Evolutionary conservation across 1,140 invertebrate genomes (phyloP).

Genomic region (Euura saliciscinereae): DNA sequence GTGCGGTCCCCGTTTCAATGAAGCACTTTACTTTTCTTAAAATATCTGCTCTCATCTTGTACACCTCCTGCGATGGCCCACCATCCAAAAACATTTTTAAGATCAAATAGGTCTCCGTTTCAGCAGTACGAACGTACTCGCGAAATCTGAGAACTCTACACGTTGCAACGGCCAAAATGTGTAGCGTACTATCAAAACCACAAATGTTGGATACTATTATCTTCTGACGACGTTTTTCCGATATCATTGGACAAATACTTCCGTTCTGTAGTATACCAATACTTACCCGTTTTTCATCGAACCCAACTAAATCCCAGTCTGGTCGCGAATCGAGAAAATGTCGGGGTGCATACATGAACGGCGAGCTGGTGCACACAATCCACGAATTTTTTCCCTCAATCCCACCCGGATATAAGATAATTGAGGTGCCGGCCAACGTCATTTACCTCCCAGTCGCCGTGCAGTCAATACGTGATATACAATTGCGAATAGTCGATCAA

Average conservation of each 20-base stretch:
- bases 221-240: background rate
- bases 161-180: background rate
- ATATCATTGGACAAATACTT: background rate
- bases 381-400: no score
- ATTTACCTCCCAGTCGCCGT: no score
- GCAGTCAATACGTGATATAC: no score
- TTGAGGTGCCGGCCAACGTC: no score
- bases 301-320: background rate
- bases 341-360: background rate
- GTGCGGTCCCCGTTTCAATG: background rate
- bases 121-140: background rate
- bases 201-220: conserved; percentile 10
- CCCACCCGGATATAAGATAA: no score
- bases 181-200: conserved; percentile 12
- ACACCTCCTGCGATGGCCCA: background rate
- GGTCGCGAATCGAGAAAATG: background rate
- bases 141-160: background rate
- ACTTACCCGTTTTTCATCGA: background rate
- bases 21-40: background rate
- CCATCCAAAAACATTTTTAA: conserved; percentile 1
- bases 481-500: conserved; percentile 57
- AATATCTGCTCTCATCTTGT: background rate
- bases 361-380: no score
- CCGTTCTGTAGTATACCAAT: conserved; percentile 1
- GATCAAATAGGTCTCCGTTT: background rate